phyloP scores from a whole-genome alignment of 2,797 vertebrate genomes.

The Tauraco hartlaubi region DNA sequence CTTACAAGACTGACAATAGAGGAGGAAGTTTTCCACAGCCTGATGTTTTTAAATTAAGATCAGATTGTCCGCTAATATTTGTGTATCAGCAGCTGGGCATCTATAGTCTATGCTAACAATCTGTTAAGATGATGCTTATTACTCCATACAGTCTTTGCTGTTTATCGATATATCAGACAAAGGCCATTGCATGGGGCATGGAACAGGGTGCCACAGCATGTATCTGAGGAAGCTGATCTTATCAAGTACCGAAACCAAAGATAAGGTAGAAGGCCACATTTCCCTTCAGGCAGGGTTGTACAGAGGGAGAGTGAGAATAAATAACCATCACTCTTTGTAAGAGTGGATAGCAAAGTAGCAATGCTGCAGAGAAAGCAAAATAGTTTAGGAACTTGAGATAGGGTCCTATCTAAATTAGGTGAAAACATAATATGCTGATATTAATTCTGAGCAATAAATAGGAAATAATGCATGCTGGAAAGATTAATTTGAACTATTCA shows the following conservation, averaged over 20 bases:
- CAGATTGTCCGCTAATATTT: not conserved
- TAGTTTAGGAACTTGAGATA: not conserved
- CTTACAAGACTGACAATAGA: not conserved
- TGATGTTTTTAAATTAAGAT: not conserved
- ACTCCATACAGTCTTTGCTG: not conserved
- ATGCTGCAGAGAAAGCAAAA: not conserved
- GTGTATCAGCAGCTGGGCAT: not conserved
- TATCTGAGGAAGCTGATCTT: not conserved
- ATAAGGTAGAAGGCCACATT: not conserved
- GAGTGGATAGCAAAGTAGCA: not conserved
- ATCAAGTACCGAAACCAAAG: not conserved
- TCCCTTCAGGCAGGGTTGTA: not conserved
- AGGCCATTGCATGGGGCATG: fast-evolving
- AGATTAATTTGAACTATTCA: not conserved
- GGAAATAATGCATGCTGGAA: not conserved
- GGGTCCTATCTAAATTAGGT: not conserved
- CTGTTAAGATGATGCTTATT: not conserved
- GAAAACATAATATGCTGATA: not conserved
- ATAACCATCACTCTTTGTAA: not conserved
- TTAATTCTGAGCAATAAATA: not conserved
- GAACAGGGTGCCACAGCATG: not conserved
- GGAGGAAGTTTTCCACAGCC: not conserved
- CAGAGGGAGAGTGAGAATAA: not conserved
- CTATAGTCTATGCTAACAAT: not conserved
- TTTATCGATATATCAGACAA: not conserved